Base-by-base conservation (phyloP, 1,140 invertebrate species). In the Pachypsylla venusta region DNA sequence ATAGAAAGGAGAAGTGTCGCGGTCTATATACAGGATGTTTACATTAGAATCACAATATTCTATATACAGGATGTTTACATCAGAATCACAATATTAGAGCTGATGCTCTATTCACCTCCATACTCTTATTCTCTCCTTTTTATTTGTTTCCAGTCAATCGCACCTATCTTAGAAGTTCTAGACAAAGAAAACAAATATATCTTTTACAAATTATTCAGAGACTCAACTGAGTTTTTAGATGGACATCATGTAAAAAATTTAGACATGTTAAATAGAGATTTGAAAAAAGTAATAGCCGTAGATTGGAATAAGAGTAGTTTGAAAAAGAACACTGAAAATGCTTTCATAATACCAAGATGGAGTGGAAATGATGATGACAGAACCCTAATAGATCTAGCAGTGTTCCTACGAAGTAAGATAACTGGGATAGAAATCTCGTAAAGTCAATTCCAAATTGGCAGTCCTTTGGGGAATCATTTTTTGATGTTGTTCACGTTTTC, bases 241-340 rank as follows among this genome's bases (percentile, higher is more conserved):
- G 94, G 95, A 0, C 83, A 91, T 66, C 95, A 98, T 73, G 83
- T 98, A 0, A 99, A 99, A 76, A 94, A 98, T 75, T 75, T 99
- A 54, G 84, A 87, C 65, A 87, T 87, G 65, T 74, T 99, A 5
- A 99, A 99, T 70, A 78, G 97, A 60, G 94, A 99, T 76, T 75
- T 98, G 27, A 87, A 79, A 54, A 97, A 91, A 77, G 93, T 96
- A 72, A 98, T 99, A 69, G 86, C 96, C 54, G 77, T 99, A 22
- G 97, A 99, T 68, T 98, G 93, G 86, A 88, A 98, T 75, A 68
- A 77, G 22, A 79, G 89, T 63, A 85, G 91, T 22, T 86, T 90
- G 1, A 83, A 93, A 71, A 79, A 91, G 59, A 88, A 98, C 71
- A 83, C 83, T 4, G 81, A 87, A 65, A 99, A 99, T 73, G 80